phyloP scores from a whole-genome alignment of 2,888 invertebrate species.

The Acronicta aceris region DNA sequence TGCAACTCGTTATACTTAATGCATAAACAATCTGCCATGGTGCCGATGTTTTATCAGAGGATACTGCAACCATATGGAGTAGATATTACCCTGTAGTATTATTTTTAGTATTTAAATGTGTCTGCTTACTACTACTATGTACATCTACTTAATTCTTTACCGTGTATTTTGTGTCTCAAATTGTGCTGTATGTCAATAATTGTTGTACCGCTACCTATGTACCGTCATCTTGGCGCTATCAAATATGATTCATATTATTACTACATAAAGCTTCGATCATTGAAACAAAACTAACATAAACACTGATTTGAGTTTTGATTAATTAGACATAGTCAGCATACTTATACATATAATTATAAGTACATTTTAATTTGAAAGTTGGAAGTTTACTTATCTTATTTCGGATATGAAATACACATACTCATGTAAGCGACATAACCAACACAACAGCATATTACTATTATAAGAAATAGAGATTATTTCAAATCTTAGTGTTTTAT shows the following conservation, averaged over 20 bases:
- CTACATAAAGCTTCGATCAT: slow-evolving; percentile 4
- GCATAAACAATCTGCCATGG: not conserved
- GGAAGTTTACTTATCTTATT: not conserved
- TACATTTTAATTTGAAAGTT: slow-evolving; percentile 21
- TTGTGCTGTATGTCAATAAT: slow-evolving; percentile 15
- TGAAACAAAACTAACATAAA: not conserved
- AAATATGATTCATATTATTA: no score
- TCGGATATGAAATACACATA: not conserved
- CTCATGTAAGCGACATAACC: slow-evolving; percentile 8
- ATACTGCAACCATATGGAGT: not conserved
- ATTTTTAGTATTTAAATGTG: slow-evolving; percentile 14
- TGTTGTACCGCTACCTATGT: slow-evolving; percentile 7
- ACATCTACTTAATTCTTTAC: slow-evolving; percentile 7
- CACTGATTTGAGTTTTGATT: slow-evolving; percentile 10
- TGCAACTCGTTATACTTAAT: slow-evolving; percentile 3
- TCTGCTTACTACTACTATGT: not conserved
- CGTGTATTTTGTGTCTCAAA: not conserved
- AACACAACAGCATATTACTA: slow-evolving; percentile 22
- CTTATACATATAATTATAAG: no score
- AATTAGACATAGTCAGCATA: slow-evolving; percentile 8
- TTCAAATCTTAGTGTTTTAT: slow-evolving; percentile 57
- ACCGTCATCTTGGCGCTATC: not conserved
- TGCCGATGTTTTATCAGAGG: not conserved
- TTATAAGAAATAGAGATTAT: slow-evolving; percentile 37
- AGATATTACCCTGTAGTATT: slow-evolving; percentile 9